phyloP scores from a whole-genome alignment of 2,797 vertebrate genomes.

The Syncerus caffer region DNA sequence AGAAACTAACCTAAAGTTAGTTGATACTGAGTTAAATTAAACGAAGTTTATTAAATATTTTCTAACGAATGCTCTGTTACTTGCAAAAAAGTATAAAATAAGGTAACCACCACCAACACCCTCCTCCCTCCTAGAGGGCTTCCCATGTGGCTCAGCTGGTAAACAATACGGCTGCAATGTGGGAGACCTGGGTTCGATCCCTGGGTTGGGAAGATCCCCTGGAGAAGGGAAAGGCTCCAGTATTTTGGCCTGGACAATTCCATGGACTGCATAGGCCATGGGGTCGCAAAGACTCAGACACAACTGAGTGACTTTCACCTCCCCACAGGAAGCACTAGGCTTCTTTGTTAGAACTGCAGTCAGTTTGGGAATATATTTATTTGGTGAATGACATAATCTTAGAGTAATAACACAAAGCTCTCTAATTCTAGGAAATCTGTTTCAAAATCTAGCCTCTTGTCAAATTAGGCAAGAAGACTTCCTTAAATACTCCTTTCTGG shows the following conservation, averaged over 20 bases:
- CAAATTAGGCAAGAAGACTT: neutral
- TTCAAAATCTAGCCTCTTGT: neutral
- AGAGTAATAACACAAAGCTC: neutral
- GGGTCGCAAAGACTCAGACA: neutral
- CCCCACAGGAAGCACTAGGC: neutral
- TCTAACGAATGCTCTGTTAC: neutral
- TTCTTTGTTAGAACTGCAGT: neutral
- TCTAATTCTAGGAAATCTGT: neutral
- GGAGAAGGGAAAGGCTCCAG: neutral
- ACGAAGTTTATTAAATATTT: neutral
- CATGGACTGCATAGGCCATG: neutral
- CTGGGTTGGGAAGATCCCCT: neutral
- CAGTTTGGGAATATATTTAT: neutral
- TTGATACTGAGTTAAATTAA: neutral
- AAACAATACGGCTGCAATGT: neutral
- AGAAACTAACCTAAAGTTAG: neutral
- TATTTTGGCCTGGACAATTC: neutral
- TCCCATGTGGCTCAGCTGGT: neutral
- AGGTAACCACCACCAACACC: neutral
- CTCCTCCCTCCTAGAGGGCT: neutral
- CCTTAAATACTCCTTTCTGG: neutral
- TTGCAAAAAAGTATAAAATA: constrained; percentile 9
- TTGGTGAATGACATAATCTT: neutral
- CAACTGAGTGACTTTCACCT: neutral
- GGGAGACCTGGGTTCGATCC: neutral